Evolutionary conservation across 1,140 invertebrate species (phyloP).

Genomic region (Chrysopa pallens): DNA sequence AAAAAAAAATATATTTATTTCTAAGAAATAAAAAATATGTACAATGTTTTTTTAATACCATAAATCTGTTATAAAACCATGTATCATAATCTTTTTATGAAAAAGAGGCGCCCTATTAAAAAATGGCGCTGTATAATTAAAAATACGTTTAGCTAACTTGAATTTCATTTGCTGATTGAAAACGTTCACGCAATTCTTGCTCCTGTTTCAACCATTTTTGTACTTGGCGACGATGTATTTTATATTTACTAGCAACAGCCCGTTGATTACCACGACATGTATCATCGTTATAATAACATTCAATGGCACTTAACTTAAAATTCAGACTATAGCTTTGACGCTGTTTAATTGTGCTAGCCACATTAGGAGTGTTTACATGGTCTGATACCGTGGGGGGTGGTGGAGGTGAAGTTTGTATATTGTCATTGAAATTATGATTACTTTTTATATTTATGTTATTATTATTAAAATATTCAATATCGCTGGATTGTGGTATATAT

Average conservation of each 20-base stretch:
- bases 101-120: no score
- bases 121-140: neutral
- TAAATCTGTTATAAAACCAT: no score
- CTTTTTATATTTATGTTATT: neutral
- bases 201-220: constrained; percentile 43
- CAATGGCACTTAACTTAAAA: constrained; percentile 30
- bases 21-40: no score
- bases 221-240: constrained; percentile 40
- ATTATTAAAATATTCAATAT: no score
- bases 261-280: constrained; percentile 36
- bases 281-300: constrained; percentile 28
- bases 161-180: neutral
- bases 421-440: neutral
- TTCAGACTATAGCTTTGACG: constrained; percentile 26
- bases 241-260: constrained; percentile 39
- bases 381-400: constrained; percentile 20
- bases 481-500: neutral
- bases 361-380: constrained; percentile 3
- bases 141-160: neutral
- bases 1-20: no score
- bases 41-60: no score
- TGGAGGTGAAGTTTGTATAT: constrained; percentile 5
- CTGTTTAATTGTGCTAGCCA: constrained; percentile 11
- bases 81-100: no score
- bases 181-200: constrained; percentile 19